phyloP scores from a whole-genome alignment of 2,888 invertebrate species.

The Slavum lentiscoides region DNA sequence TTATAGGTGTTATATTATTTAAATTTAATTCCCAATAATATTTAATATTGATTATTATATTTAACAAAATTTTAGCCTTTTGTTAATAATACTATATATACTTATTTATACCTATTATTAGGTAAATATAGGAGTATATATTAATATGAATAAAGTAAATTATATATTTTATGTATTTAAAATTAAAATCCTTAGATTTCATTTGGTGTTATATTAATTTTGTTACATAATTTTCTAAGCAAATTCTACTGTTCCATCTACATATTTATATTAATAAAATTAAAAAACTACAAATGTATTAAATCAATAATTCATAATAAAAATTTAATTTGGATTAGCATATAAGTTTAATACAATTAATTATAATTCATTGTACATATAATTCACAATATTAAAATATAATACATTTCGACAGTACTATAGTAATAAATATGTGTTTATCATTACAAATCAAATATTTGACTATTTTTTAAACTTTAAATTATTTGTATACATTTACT shows the following conservation, averaged over 20 bases:
- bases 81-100: neutral
- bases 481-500: neutral
- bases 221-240: slow-evolving; percentile 3
- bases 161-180: neutral
- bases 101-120: neutral
- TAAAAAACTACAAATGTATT: neutral
- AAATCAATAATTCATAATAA: slow-evolving; percentile 9
- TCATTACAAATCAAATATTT: slow-evolving; percentile 4
- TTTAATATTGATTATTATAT: neutral
- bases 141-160: neutral
- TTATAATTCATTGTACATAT: too few species aligned
- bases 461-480: too few species aligned
- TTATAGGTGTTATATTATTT: neutral
- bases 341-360: too few species aligned
- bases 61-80: neutral
- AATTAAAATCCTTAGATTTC: neutral
- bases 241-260: slow-evolving; percentile 1
- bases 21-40: neutral
- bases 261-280: neutral
- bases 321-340: neutral
- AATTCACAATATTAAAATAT: neutral
- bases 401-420: neutral
- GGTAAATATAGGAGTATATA: neutral
- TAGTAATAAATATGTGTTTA: neutral
- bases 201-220: slow-evolving; percentile 29